These are phyloP conservation scores for Cephalopachus bancanus DNA, from an alignment of 2,797 vertebrate genomes.

Conservation along the genomic window DNA sequence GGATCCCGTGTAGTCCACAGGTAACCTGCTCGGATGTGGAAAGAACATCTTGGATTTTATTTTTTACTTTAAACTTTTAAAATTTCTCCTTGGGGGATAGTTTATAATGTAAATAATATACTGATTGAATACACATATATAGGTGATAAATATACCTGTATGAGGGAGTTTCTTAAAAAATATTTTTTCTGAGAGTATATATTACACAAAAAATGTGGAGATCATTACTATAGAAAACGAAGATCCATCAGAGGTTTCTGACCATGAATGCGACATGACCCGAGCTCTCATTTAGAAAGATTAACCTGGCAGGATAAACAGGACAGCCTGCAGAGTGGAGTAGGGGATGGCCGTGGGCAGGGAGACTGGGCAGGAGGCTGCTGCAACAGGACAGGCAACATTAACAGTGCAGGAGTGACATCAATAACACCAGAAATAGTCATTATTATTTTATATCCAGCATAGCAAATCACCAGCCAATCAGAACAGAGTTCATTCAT, in stretches of 20 bases:
- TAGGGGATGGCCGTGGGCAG: background rate
- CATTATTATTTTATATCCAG: background rate
- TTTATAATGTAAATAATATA: background rate
- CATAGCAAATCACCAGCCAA: background rate
- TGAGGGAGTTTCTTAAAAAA: background rate
- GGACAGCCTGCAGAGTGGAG: background rate
- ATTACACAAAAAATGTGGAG: background rate
- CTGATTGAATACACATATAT: background rate
- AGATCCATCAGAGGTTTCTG: background rate
- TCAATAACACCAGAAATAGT: background rate
- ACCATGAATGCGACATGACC: background rate
- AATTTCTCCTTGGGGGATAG: background rate
- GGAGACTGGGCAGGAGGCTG: background rate
- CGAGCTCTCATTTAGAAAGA: background rate
- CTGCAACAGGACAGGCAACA: background rate
- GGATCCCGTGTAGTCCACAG: background rate
- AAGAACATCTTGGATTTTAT: background rate
- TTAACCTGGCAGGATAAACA: background rate
- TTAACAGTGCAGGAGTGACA: background rate
- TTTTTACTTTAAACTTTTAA: background rate
- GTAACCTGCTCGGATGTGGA: background rate
- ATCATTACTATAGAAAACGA: background rate
- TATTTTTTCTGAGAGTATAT: background rate
- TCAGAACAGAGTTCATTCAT: background rate
- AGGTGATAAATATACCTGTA: background rate